A percentile compares a stretch with the other conserved stretches of the same genome.
These are phyloP conservation scores for Astropecten irregularis DNA, from an alignment of 53 echinoderm and acorn worm species.

Conservation along the genomic window DNA sequence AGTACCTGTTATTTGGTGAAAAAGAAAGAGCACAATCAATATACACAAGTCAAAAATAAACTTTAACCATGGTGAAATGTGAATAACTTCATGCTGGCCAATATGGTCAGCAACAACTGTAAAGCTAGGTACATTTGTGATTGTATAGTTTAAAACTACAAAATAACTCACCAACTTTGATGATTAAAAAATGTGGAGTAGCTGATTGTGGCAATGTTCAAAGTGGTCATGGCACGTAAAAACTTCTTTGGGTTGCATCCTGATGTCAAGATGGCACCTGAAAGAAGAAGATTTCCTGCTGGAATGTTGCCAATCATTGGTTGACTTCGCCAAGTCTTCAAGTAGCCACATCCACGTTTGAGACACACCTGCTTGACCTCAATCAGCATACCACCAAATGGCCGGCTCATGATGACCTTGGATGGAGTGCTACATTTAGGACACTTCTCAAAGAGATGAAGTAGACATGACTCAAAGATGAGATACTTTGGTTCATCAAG, in stretches of 20 bases:
- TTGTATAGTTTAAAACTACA: too few relatives aligned
- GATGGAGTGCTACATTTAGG: not conserved
- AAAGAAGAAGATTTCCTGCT: conserved; percentile 14
- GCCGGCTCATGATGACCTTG: not conserved
- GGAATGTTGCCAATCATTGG: not conserved
- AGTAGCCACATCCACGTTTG: not conserved
- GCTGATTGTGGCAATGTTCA: not conserved
- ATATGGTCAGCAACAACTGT: not conserved
- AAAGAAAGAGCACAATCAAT: not conserved
- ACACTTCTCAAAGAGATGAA: not conserved
- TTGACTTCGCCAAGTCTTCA: not conserved
- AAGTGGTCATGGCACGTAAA: not conserved
- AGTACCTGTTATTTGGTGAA: not conserved
- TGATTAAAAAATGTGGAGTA: conserved; percentile 9
- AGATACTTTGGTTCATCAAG: not conserved
- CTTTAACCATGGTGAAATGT: too few relatives aligned
- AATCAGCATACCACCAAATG: not conserved
- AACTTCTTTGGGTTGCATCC: not conserved
- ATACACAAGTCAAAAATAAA: too few relatives aligned
- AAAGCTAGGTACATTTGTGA: too few relatives aligned
- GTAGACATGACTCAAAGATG: not conserved
- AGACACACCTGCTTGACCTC: not conserved
- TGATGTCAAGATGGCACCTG: not conserved
- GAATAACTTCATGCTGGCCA: too few relatives aligned
- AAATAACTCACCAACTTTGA: not conserved